Conservation (phyloP, 30 jellyfish, hydroid and myxozoan genomes). For the Cassiopea andromeda region DNA sequence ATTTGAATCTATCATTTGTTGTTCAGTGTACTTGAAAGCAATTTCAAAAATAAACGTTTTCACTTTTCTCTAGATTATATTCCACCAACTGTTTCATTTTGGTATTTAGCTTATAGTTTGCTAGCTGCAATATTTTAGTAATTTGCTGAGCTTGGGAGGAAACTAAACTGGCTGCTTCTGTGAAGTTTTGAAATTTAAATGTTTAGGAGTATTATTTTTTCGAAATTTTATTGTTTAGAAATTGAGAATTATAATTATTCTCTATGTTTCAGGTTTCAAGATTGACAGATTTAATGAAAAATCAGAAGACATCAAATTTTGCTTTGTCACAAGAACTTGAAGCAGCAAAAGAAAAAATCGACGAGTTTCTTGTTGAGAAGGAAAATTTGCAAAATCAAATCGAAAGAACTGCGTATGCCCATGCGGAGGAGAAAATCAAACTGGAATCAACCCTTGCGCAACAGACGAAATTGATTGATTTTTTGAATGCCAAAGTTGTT, state of each 20-base stretch:
- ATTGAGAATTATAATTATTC: not conserved
- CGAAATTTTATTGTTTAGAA: not conserved
- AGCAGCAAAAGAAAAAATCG: slow-evolving; percentile 82
- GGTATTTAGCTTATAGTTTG: too few species aligned
- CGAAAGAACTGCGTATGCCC: slow-evolving; percentile 95
- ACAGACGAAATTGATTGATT: slow-evolving; percentile 97
- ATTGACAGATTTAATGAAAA: slow-evolving; percentile 79
- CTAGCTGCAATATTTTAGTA: too few species aligned
- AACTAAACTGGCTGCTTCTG: too few species aligned
- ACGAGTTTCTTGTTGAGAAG: slow-evolving; percentile 81
- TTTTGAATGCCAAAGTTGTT: slow-evolving; percentile 90
- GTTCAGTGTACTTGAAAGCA: too few species aligned
- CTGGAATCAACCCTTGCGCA: slow-evolving; percentile 97
- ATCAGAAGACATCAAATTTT: slow-evolving; percentile 93
- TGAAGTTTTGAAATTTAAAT: too few species aligned
- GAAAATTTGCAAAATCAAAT: slow-evolving; percentile 91
- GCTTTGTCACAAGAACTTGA: slow-evolving; percentile 97
- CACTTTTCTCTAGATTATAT: too few species aligned
- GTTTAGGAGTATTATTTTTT: not conserved
- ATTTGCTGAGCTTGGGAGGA: too few species aligned
- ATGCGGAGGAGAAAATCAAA: slow-evolving; percentile 97
- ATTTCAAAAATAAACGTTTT: too few species aligned
- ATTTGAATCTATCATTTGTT: too few species aligned
- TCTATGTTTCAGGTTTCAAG: slow-evolving; percentile 63
- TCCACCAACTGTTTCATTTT: too few species aligned